Conservation (phyloP, 2,888 invertebrate species). For the Brachypterus glaber region DNA sequence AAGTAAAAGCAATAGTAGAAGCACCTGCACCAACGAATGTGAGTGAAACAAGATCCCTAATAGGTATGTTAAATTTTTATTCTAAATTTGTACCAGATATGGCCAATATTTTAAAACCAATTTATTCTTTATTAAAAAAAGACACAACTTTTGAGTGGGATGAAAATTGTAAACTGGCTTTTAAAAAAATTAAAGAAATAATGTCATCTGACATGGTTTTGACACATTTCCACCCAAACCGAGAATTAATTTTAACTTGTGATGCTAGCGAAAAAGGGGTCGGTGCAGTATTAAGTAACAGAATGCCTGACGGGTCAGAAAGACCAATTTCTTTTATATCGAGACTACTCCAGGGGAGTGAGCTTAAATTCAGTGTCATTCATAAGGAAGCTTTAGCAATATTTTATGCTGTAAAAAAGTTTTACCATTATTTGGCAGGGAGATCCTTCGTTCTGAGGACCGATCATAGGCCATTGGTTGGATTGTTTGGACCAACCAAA, state of each 20-base stretch:
- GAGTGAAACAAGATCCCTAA: constrained; percentile 14
- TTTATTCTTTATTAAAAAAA: constrained; percentile 15
- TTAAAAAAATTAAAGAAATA: constrained; percentile 12
- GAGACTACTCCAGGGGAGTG: constrained; percentile 4
- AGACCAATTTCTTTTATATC: constrained; percentile 5
- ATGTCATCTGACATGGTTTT: constrained; percentile 14
- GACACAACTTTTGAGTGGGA: constrained; percentile 11
- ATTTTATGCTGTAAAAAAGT: constrained; percentile 1
- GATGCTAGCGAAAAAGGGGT: constrained; percentile 16
- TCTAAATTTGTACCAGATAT: constrained; percentile 14
- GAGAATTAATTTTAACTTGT: constrained; percentile 12
- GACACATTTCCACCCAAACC: constrained; percentile 13
- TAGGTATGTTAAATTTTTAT: no score
- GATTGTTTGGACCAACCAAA: no score
- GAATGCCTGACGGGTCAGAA: constrained; percentile 4
- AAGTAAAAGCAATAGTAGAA: constrained; percentile 17
- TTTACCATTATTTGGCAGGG: no score
- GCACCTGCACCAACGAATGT: constrained; percentile 13
- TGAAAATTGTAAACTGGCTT: constrained; percentile 11
- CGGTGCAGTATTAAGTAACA: constrained; percentile 18
- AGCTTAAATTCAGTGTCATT: constrained; percentile 2
- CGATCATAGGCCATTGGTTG: no score
- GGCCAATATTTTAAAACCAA: constrained; percentile 9
- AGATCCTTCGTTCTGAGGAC: no score
- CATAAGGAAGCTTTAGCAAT: constrained; percentile 7